These are phyloP conservation scores for Callipepla californica DNA, from an alignment of 2,113 vertebrate species.

Conservation along the genomic window DNA sequence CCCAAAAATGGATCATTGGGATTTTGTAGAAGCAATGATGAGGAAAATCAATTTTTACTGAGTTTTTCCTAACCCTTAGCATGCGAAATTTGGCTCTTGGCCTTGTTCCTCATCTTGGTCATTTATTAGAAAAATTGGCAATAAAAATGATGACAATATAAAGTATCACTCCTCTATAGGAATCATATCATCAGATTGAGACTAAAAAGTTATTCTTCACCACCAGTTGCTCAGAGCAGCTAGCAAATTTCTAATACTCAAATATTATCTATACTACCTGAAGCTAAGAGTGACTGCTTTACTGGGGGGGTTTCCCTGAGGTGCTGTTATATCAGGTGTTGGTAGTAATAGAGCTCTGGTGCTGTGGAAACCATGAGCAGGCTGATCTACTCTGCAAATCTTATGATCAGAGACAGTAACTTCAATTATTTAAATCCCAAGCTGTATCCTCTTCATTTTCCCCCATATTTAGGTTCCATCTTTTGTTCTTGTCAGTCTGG, in stretches of 20 bases:
- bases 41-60: constrained; percentile 53
- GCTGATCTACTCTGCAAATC: neutral
- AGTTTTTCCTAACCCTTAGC: neutral
- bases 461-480: neutral
- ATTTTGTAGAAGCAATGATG: constrained; percentile 21
- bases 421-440: neutral
- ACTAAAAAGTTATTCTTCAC: neutral
- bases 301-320: neutral
- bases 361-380: neutral
- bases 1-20: constrained; percentile 26
- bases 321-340: neutral
- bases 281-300: neutral
- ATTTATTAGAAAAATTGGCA: constrained; percentile 31
- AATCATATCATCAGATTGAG: neutral
- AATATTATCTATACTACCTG: neutral
- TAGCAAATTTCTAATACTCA: neutral
- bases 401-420: neutral
- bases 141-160: neutral
- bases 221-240: neutral
- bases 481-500: neutral
- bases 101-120: neutral
- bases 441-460: neutral
- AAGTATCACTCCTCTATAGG: neutral
- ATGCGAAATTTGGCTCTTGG: neutral
- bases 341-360: neutral